Evolutionary conservation across 1,140 invertebrate species (phyloP).

Genomic region (Monochamus saltuarius): DNA sequence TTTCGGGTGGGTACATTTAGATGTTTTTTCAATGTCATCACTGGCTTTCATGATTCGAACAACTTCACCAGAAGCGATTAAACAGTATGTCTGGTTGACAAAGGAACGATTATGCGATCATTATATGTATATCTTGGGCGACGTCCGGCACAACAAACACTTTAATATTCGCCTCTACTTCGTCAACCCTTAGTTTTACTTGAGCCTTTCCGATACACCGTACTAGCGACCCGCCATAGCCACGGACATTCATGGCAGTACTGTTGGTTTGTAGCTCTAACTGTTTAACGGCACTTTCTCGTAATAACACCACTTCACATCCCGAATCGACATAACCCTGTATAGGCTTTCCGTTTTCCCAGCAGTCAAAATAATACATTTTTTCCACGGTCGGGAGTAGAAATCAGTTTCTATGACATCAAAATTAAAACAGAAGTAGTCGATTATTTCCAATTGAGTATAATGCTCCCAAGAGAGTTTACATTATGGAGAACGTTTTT

Average conservation of each 20-base stretch:
- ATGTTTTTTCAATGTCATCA: too few relatives aligned
- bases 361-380: constrained; percentile 14
- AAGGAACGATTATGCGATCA: not conserved
- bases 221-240: constrained; percentile 8
- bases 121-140: too few relatives aligned
- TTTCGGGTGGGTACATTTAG: too few relatives aligned
- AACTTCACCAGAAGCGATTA: too few relatives aligned
- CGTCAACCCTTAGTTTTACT: constrained; percentile 1
- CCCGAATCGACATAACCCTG: constrained; percentile 12
- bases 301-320: constrained; percentile 1
- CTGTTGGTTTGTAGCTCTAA: not conserved
- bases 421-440: too few relatives aligned
- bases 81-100: too few relatives aligned
- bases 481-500: too few relatives aligned
- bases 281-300: not conserved
- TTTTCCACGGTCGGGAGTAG: too few relatives aligned
- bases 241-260: not conserved
- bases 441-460: too few relatives aligned
- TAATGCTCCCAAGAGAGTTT: too few relatives aligned
- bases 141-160: constrained; percentile 11
- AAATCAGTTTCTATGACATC: too few relatives aligned
- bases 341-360: not conserved
- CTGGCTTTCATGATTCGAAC: too few relatives aligned
- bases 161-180: constrained; percentile 5
- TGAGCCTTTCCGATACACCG: not conserved